phyloP scores from a whole-genome alignment of 1,140 invertebrate species.

The Steinernema feltiae region DNA sequence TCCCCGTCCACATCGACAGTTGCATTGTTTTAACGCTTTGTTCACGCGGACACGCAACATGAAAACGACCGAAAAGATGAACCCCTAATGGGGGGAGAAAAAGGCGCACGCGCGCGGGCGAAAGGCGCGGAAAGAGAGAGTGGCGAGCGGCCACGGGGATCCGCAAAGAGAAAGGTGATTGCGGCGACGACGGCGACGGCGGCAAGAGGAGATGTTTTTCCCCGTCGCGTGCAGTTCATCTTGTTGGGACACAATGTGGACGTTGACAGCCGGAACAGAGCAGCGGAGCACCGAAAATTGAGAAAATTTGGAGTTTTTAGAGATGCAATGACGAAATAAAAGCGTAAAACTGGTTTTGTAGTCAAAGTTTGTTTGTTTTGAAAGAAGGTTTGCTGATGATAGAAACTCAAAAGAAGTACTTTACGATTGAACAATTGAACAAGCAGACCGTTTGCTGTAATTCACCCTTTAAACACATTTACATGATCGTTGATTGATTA shows the following conservation, averaged over 20 bases:
- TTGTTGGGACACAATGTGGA: too few species aligned
- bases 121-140: background rate
- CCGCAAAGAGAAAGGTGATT: background rate
- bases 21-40: background rate
- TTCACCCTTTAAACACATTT: too few species aligned
- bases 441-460: too few species aligned
- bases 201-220: too few species aligned
- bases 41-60: background rate
- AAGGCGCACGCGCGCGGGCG: background rate
- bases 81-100: background rate
- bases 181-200: background rate
- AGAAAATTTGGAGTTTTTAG: background rate
- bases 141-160: background rate
- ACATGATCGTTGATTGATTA: too few species aligned
- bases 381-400: too few species aligned
- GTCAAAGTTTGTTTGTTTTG: too few species aligned
- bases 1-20: background rate
- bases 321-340: background rate
- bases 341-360: background rate
- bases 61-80: constrained; percentile 6
- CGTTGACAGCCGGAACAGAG: background rate
- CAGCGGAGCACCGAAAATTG: background rate
- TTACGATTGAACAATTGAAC: too few species aligned
- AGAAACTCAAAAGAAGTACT: too few species aligned
- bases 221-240: background rate